Percentiles rank a stretch among this genome's conserved stretches.
Evolutionary conservation across 2,888 invertebrate genomes (phyloP).

Genomic region (Cecidostiba fungosa): DNA sequence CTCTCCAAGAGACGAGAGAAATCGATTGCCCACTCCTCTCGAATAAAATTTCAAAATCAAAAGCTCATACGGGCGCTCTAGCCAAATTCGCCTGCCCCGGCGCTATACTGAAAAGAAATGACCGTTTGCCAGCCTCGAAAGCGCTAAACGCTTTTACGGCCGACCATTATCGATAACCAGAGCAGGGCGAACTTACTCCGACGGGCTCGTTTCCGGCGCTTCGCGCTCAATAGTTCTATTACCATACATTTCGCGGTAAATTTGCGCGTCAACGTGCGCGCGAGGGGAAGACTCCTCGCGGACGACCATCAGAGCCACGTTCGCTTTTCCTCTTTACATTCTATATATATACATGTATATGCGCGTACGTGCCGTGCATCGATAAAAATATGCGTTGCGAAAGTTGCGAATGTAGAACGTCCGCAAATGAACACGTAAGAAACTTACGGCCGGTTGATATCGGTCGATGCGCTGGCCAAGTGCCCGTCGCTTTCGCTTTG

Average conservation of each 20-base stretch:
- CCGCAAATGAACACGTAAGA: constrained; percentile 60
- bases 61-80: constrained; percentile 33
- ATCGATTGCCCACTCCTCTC: constrained; percentile 13
- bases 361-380: constrained; percentile 33
- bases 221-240: constrained; percentile 68
- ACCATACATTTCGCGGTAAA: constrained; percentile 72
- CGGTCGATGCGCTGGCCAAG: constrained; percentile 65
- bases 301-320: not conserved
- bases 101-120: constrained; percentile 41
- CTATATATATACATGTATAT: not conserved
- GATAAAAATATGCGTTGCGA: constrained; percentile 46
- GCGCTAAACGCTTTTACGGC: constrained; percentile 56
- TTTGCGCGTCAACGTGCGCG: constrained; percentile 66
- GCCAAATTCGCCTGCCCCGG: not conserved
- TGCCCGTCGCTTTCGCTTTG: constrained; percentile 69
- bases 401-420: constrained; percentile 53
- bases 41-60: constrained; percentile 51
- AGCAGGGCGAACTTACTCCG: constrained; percentile 65
- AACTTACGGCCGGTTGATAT: constrained; percentile 66
- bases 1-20: not conserved
- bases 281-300: constrained; percentile 12
- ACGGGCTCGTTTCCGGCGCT: constrained; percentile 67
- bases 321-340: not conserved
- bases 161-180: constrained; percentile 65
- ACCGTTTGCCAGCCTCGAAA: constrained; percentile 45